These are phyloP conservation scores for Numenius phaeopus DNA, from an alignment of 2,797 vertebrate species.

Conservation along the genomic window DNA sequence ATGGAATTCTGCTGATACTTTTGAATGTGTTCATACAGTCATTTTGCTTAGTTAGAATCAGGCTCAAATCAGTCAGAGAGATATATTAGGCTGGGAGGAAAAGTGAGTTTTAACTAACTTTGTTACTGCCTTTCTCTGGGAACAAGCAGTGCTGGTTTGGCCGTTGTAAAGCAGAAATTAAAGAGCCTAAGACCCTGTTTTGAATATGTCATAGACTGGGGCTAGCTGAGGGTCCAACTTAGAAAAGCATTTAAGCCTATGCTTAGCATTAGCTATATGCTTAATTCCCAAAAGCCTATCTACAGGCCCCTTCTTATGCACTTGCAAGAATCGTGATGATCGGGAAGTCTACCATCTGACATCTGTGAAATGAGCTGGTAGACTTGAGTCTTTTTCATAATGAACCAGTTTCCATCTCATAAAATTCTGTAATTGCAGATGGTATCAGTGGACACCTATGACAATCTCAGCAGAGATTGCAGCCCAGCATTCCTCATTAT, in stretches of 20 bases:
- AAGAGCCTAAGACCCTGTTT: not conserved
- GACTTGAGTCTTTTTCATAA: conserved; percentile 62
- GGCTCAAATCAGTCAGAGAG: not conserved
- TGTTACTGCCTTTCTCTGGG: not conserved
- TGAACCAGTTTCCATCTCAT: conserved; percentile 70
- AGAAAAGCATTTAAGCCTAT: not conserved
- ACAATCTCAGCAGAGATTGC: conserved; percentile 60
- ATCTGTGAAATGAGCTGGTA: conserved; percentile 67
- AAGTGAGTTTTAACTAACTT: not conserved
- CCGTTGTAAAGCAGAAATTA: not conserved
- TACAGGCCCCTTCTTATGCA: not conserved
- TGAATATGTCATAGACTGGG: not conserved
- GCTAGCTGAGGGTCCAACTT: not conserved
- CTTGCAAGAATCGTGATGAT: not conserved
- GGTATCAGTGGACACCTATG: conserved; percentile 67
- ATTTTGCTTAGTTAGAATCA: not conserved
- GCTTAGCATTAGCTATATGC: not conserved
- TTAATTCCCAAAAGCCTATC: conserved; percentile 4
- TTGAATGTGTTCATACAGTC: not conserved
- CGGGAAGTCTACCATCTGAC: conserved; percentile 43
- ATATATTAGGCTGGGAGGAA: not conserved
- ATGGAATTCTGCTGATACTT: not conserved
- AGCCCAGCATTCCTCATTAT: conserved; percentile 50
- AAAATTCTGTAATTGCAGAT: conserved; percentile 68
- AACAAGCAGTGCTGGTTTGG: not conserved